Base-by-base conservation (phyloP, 2,113 vertebrate species). In the Cacatua alba region DNA sequence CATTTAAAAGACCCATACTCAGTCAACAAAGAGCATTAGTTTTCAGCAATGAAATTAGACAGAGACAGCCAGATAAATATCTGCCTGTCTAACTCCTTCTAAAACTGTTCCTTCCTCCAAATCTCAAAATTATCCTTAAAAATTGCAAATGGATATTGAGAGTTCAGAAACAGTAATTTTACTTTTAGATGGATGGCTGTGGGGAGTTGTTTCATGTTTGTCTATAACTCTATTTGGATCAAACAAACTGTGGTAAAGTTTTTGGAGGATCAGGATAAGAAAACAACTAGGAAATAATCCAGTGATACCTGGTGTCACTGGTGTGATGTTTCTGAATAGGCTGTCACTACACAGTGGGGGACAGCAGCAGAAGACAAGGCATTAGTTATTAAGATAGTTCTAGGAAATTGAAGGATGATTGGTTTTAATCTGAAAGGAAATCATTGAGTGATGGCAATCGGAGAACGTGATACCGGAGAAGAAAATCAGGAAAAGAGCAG, bases 41-140 rank as follows among this genome's bases (percentile, higher is more conserved):
- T 92, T 92, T 85, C 49, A 62, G 84, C 53, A 90, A 91, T 85
- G 6, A 90, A 95, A 95, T 94, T 69, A 82, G 52, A 20, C 72
- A 86, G 64, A 88, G 64, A 60, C 91, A 95, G 60, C 1, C 39
- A 82, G 94, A 88, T 76, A 92, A 87, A 76, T 82, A 92, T 76
- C 57, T 89, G 68, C 52, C 43, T 80, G 39, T n/a, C 29, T 85
- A 82, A 91, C 87, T 92, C 70, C 74, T 81, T 72, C 78, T 51
- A 87, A 72, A 91, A 23, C 31, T 19, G 2, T 64, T 48, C 29
- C 70, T 53, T 11, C 60, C 35, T 87, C 52, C 59, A 94, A 37
- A 63, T 52, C 84, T 85, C 69, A 37, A 72, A 84, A 76, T 2
- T 1, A 60, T 62, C 39, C 62, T 85, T 44, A 85, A 57, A 80